These are phyloP conservation scores for Camponotus vicinus DNA, from an alignment of 1,140 invertebrate species.

Conservation along the genomic window DNA sequence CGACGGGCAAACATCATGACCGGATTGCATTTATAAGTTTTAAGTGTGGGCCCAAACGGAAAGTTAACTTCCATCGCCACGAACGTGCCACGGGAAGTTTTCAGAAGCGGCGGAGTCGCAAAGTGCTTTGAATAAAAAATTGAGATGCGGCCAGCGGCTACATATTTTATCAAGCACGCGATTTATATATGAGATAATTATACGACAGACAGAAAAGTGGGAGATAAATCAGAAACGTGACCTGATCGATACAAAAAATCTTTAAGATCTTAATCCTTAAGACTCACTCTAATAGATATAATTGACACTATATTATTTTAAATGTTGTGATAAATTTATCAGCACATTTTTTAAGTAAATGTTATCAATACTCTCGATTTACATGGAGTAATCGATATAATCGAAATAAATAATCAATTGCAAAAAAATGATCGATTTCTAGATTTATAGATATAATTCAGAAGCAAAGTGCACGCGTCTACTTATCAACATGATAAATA, in stretches of 20 bases:
- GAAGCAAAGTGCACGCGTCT: neutral
- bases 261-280: neutral
- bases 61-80: constrained; percentile 36
- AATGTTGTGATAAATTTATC: neutral
- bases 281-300: too few species aligned
- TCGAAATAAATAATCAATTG: too few species aligned
- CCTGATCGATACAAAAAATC: constrained; percentile 12
- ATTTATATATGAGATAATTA: constrained; percentile 56
- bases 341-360: neutral
- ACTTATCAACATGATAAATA: constrained; percentile 41
- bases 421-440: neutral
- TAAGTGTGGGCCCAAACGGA: constrained; percentile 54
- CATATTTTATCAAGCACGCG: constrained; percentile 49
- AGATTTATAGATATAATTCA: neutral
- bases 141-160: constrained; percentile 40
- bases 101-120: constrained; percentile 47
- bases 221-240: neutral
- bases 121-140: constrained; percentile 63
- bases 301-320: too few species aligned
- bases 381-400: neutral
- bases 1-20: constrained; percentile 55
- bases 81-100: constrained; percentile 45
- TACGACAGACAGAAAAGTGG: neutral
- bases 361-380: neutral
- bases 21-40: constrained; percentile 63